phyloP scores from a whole-genome alignment of 1,140 invertebrate genomes.

The Odontomachus brunneus region DNA sequence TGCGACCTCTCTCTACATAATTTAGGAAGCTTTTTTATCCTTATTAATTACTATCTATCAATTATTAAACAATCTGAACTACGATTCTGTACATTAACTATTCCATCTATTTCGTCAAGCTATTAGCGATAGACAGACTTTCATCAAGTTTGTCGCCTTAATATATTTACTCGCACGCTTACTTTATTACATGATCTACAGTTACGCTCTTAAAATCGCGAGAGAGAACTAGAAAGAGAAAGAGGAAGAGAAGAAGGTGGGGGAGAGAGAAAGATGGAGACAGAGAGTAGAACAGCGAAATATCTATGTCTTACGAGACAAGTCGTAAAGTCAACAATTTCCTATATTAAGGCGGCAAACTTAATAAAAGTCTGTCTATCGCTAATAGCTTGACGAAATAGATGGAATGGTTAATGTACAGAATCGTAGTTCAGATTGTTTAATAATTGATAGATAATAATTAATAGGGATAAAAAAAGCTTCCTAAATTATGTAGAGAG shows the following conservation, averaged over 20 bases:
- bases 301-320: not conserved
- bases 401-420: not conserved
- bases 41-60: no score
- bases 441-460: no score
- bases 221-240: not conserved
- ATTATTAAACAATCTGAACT: no score
- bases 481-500: no score
- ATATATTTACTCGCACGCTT: not conserved
- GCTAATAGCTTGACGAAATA: not conserved
- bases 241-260: no score
- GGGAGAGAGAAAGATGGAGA: no score
- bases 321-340: not conserved
- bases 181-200: not conserved
- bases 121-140: not conserved
- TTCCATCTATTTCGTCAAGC: not conserved
- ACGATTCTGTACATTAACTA: not conserved
- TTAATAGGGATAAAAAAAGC: no score
- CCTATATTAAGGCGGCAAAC: not conserved
- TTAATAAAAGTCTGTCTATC: not conserved
- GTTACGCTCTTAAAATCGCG: not conserved
- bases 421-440: no score
- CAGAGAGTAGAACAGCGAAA: not conserved
- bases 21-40: no score
- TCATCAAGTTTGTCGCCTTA: constrained; percentile 5
- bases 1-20: no score